A percentile compares a stretch with the other conserved stretches of the same genome.
These are phyloP conservation scores for Echinarachnius parma DNA, from an alignment of 53 echinoderm and acorn worm species.

Conservation along the genomic window DNA sequence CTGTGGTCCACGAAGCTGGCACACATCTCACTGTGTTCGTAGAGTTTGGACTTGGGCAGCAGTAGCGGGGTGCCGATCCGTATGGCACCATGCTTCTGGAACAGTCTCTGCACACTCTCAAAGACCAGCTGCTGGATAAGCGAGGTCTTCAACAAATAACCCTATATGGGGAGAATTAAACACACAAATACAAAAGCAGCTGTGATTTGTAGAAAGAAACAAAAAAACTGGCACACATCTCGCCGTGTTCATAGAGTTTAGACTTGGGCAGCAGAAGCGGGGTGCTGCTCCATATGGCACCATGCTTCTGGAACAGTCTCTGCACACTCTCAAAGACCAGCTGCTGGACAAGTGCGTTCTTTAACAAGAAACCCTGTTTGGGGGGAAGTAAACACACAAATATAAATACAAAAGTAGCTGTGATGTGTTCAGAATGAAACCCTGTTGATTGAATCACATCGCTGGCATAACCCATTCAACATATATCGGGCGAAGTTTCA, in stretches of 20 bases:
- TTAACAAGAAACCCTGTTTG: slow-evolving; percentile 27
- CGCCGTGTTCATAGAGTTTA: slow-evolving; percentile 54
- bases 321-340: slow-evolving; percentile 66
- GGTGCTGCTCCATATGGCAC: slow-evolving; percentile 74
- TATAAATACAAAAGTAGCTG: no score
- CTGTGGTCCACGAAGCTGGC: slow-evolving; percentile 75
- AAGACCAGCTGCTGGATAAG: slow-evolving; percentile 72
- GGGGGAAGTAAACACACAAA: no score
- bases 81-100: slow-evolving; percentile 85
- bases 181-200: not conserved
- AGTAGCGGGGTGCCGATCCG: slow-evolving; percentile 71
- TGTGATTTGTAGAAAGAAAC: no score
- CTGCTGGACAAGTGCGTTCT: slow-evolving; percentile 64
- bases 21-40: slow-evolving; percentile 64
- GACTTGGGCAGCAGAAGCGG: slow-evolving; percentile 77
- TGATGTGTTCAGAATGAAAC: no score
- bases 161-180: slow-evolving; percentile 41
- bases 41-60: slow-evolving; percentile 64
- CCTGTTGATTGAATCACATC: no score
- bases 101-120: slow-evolving; percentile 64
- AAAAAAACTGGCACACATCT: slow-evolving; percentile 71
- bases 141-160: slow-evolving; percentile 59
- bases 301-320: slow-evolving; percentile 75
- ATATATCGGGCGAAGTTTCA: no score
- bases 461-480: no score